Base-by-base conservation (phyloP, 2,888 invertebrate genomes). In the Protonemura montana region DNA sequence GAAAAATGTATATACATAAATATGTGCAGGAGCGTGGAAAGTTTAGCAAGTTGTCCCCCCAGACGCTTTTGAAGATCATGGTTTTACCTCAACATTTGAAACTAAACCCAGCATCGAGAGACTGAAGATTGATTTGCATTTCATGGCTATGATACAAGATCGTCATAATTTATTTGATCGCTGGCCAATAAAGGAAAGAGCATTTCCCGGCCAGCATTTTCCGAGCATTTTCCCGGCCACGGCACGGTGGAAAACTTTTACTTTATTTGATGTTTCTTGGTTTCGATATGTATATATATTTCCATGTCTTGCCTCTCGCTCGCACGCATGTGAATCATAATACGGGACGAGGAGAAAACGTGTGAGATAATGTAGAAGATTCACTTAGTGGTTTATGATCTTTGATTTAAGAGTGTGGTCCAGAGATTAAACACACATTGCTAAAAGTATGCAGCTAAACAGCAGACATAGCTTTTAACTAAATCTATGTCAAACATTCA, bases 101-200 rank as follows among this genome's bases (percentile, higher is more conserved):
- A 59, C 21, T 6, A 26, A 84, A 76, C 42, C 84, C 30, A 76
- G 84, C 27, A 59, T 26, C 2, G 7, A 26, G 84, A 27, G n/a
- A 42, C 59, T 59, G 42, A n/a, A 84, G 84, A 84, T 59, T 84
- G 84, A 84, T 84, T 84, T 29, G 59, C 26, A 27, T 76, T 28
- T 21, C 59, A 7, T 1, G 59, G 59, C 59, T 21, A 59, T 59
- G n/a, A 59, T 21, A 59, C 59, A 59, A 82, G 77, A 76, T 21
- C 77, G 86, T 86, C 86, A 84, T 86, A 86, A 86, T 86, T 77
- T 84, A 86, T 86, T 84, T 83, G 21, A 86, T 77, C 84, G 35
- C 78, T 21, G 84, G 86, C 84, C 86, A 86, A 86, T 86, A 86
- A 86, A 25, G 77, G 84, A 84, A 29, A 84, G 84, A 84, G 84